These are phyloP conservation scores for Anneissia japonica DNA, from an alignment of 35 echinoderm and acorn worm species.

Conservation along the genomic window DNA sequence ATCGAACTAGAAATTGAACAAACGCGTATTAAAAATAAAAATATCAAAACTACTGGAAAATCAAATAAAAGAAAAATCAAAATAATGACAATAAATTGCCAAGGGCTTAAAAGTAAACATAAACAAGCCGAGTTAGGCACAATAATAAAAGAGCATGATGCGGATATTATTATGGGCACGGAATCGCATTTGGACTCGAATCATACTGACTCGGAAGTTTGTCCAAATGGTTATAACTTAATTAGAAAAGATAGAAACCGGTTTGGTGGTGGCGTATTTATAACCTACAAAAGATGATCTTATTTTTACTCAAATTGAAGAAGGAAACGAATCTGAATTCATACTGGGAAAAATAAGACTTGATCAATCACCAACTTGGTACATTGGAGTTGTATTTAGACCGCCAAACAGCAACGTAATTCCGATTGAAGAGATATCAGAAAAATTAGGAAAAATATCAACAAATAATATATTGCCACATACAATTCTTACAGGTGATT, in stretches of 20 bases:
- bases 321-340: too few relatives aligned
- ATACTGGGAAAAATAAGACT: too few relatives aligned
- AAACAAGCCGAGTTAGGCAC: slow-evolving; percentile 15
- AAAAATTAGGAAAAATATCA: too few relatives aligned
- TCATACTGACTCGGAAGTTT: neutral
- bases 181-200: slow-evolving; percentile 9
- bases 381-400: too few relatives aligned
- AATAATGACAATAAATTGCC: neutral
- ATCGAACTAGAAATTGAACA: neutral
- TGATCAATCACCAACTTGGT: too few relatives aligned
- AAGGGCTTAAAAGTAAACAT: slow-evolving; percentile 6
- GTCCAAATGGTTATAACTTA: slow-evolving; percentile 4
- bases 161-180: slow-evolving; percentile 8
- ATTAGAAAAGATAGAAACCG: slow-evolving; percentile 3
- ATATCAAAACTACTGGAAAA: neutral
- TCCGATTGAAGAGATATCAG: too few relatives aligned
- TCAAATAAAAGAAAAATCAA: neutral
- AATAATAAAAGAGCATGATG: slow-evolving; percentile 11
- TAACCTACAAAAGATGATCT: too few relatives aligned
- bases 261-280: neutral
- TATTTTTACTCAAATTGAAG: too few relatives aligned
- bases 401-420: too few relatives aligned
- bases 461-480: too few relatives aligned
- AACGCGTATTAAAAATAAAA: neutral
- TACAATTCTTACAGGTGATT: too few relatives aligned